Evolutionary conservation across 2,888 invertebrate genomes (phyloP), one percentile per base, ranked within the genome.

Genomic region (Parasteatoda lunata): DNA sequence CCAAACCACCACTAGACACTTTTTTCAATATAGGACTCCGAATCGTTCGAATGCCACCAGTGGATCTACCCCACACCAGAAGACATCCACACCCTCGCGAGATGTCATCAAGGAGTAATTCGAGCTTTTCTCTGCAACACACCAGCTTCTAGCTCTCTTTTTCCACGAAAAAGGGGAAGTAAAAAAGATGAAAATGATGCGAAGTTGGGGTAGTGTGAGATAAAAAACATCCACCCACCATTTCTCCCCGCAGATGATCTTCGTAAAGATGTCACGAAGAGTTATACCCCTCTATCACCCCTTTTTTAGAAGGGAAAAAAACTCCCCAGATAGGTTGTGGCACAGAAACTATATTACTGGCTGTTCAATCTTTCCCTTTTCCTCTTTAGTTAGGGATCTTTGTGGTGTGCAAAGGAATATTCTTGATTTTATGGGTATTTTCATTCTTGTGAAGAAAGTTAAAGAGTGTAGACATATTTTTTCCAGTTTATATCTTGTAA

Each of bases 201-300:
- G 54, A 30, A 30, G 30, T 30, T 30, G 54, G 54, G 49, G 11
- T 64, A 52, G 64, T 11, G 47, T 54, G 65, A 65, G 47, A 52
- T 72, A 77, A 82, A 77, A 83, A 77, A 77, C 64, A 64, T 75
- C 75, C 59, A 45, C 13, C 75, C 30, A 15, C 47, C 11, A 52
- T 64, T 54, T 47, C 64, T 8, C 64, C 13, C 47, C 69, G 54
- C 83, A 66, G 83, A 84, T 77, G 83, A 77, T 79, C 84, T 80
- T 85, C 75, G 79, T 84, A 84, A 84, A 84, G 85, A 80, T 85
- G 85, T 85, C 85, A 85, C 49, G 80, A 79, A 79, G 85, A 85
- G 85, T 80, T 80, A 85, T 80, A 49, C 45, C 71, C 68, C 51
- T 9, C 47, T 65, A 84, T 77, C 72, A 79, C 64, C 85, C 66